These are phyloP conservation scores for Epinephelus coioides DNA, from an alignment of 2,797 vertebrate genomes.

Conservation along the genomic window DNA sequence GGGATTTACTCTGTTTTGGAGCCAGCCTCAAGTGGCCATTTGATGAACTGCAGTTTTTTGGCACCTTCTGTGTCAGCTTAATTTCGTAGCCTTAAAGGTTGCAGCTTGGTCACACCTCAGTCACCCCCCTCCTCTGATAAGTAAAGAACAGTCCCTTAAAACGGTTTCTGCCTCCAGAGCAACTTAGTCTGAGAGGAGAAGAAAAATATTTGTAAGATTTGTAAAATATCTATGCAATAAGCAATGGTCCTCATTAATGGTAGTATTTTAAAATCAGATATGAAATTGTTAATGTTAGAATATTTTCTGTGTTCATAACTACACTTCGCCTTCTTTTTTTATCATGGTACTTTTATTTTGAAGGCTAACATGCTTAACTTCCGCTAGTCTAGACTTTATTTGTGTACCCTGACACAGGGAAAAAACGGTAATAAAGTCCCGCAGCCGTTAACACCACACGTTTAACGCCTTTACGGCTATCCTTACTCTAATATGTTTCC, in stretches of 20 bases:
- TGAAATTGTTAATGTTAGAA: no score
- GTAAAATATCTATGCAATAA: no score
- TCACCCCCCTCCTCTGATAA: no score
- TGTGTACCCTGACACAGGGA: constrained; percentile 16
- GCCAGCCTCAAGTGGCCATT: no score
- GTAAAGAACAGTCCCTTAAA: no score
- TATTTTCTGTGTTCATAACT: background rate
- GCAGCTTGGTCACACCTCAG: no score
- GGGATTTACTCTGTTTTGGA: no score
- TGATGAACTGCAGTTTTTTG: no score
- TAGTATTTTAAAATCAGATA: background rate
- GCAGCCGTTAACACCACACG: background rate
- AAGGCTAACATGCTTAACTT: constrained; percentile 3
- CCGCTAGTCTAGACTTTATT: background rate
- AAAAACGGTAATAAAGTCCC: constrained; percentile 2
- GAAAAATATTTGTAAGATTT: no score
- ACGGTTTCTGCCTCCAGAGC: background rate
- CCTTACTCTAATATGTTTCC: background rate
- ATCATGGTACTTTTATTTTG: constrained; percentile 36
- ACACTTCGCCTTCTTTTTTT: background rate
- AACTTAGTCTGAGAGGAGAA: background rate
- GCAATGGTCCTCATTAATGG: background rate
- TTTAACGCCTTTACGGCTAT: background rate
- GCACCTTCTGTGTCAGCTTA: no score
- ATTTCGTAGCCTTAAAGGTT: no score